Base-by-base conservation (phyloP, 2,888 invertebrate genomes). In the Teleogryllus oceanicus region DNA sequence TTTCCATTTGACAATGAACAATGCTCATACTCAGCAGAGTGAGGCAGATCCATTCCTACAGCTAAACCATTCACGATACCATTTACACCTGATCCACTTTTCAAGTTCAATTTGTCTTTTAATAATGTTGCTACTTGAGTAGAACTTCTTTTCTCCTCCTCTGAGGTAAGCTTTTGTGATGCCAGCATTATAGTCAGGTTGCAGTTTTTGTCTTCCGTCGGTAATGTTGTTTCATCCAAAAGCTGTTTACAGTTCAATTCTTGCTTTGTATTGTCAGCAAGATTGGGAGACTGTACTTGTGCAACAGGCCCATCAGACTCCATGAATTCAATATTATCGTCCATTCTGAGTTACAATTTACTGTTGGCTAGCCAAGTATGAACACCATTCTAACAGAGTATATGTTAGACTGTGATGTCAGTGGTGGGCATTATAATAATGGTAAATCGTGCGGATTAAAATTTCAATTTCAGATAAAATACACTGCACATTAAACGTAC, bases 61-160 rank as follows among this genome's bases (percentile, higher is more conserved):
- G 81, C 79, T 78, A 83, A 79, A 78, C 83, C 83, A 80, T 83
- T 83, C 76, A 83, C 81, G 79, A 83, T 81, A 78, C 83, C 83
- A 79, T 82, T 83, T n/a, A 82, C 82, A 79, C 82, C 81, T 75
- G 80, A n/a, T 74, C 81, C 81, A 80, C 81, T 81, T 78, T 82
- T 82, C 51, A 82, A 79, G 78, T 80, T 80, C 74, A 82, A 80
- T 81, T 80, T 83, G 78, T 82, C 83, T 79, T 82, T 82, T 75
- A 83, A 77, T 20, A 80, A 81, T 75, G 82, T 50, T 74, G 83
- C 50, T 37, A 82, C 77, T 75, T 82, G 80, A 50, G 81, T 74
- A 74, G 75, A 75, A 13, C 50, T 75, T 78, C 78, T 75, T 62
- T 76, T 78, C 18, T 79, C 78, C 76, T 80, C 77, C 13, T 76